Base-by-base conservation (phyloP, 2,888 invertebrate species). In the Ferrisia virgata region DNA sequence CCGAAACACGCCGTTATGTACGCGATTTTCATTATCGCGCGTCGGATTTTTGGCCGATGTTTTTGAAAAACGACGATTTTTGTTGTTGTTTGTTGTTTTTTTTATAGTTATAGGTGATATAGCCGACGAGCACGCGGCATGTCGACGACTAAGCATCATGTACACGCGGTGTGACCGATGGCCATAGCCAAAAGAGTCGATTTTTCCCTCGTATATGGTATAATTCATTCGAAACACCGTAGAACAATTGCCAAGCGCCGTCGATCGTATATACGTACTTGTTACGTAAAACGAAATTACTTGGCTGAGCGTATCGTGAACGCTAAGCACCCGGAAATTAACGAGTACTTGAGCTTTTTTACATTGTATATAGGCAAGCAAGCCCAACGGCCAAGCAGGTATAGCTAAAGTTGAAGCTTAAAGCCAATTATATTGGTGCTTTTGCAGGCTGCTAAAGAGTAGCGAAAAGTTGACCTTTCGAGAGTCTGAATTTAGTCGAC, bases 341-440 rank as follows among this genome's bases (percentile, higher is more conserved):
- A 18, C 28, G 43, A 79, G 79, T 47, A 79, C 79, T 79, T 79
- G 80, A 80, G 31, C 31, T 53, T 80, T 80, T 64, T 15, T n/a
- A n/a, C n/a, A 64, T 25, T 9, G 25, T 13, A 0, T 28, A 64
- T 2, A 22, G 53, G 18, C 9, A 53, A 18, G 22, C 53, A 9
- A 22, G 53, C 22, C 47, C 3, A n/a, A 6, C n/a, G 53, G 53
- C 22, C 47, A n/a, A n/a, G n/a, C n/a, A 22, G 22, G 13, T 11
- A 40, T 11, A 40, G 11, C 40, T 18, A 22, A 4, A 13, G 22
- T 53, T 18, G 22, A 6, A 8, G 3, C 8, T 0, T 8, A 53
- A 22, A 43, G n/a, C n/a, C 53, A 18, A 53, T 22, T 22, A 1
- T 8, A 22, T n/a, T n/a, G n/a, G n/a, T n/a, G 8, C 53, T 22